Percentiles rank a stretch among this genome's conserved stretches.
These are phyloP conservation scores for Ciconia nigra DNA, from an alignment of 2,797 vertebrate genomes.

Conservation along the genomic window DNA sequence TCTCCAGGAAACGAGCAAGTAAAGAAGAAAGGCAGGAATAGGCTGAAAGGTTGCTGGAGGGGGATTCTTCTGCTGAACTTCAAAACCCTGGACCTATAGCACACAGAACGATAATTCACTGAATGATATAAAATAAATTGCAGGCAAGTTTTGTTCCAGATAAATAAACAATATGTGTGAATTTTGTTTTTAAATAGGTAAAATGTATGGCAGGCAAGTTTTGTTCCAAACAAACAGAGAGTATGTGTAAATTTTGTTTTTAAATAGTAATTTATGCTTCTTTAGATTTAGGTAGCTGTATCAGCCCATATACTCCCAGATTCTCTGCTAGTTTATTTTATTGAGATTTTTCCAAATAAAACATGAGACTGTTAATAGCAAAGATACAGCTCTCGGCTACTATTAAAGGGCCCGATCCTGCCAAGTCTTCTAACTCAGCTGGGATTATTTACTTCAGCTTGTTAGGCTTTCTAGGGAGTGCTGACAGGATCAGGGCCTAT, in stretches of 20 bases:
- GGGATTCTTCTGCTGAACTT: background rate
- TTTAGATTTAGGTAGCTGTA: background rate
- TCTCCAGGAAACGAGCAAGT: background rate
- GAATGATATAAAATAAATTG: background rate
- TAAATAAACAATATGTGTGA: background rate
- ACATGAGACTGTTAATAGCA: background rate
- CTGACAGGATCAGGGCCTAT: background rate
- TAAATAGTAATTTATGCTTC: background rate
- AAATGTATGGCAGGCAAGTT: background rate
- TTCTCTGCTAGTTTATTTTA: background rate
- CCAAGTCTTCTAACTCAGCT: background rate
- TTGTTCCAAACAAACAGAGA: background rate
- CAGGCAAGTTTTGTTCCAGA: background rate
- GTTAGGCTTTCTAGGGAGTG: background rate
- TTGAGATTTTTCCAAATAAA: background rate
- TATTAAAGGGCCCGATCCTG: background rate
- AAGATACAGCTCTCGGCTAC: background rate
- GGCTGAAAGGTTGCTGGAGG: background rate
- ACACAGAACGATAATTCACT: background rate
- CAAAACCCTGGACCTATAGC: background rate
- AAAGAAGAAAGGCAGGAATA: slow-evolving; percentile 5
- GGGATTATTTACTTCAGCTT: background rate
- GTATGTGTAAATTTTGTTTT: background rate
- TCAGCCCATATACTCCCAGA: background rate
- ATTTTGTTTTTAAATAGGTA: background rate